Conservation (phyloP, 1,140 invertebrate genomes). For the Elymnias hypermnestra region DNA sequence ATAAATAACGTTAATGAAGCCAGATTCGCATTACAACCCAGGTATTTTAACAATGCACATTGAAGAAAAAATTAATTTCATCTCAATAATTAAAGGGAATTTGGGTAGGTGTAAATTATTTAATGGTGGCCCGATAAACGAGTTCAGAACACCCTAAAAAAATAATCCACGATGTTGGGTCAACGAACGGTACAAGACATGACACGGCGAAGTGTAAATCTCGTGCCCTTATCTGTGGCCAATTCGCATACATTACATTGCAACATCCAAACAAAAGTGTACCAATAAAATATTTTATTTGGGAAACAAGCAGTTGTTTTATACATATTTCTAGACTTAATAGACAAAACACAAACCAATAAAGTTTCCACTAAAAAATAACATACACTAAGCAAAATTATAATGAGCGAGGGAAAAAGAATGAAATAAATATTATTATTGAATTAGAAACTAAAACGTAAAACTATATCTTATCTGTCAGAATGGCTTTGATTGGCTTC, state of each 20-base stretch:
- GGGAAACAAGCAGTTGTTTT: neutral
- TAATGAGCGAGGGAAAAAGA: no score
- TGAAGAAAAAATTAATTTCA: constrained; percentile 11
- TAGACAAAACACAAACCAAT: no score
- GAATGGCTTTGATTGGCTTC: no score
- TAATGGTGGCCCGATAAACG: constrained; percentile 14
- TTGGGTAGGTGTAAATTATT: constrained; percentile 15
- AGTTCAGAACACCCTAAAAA: constrained; percentile 19
- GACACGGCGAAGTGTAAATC: constrained; percentile 63
- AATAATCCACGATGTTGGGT: constrained; percentile 31
- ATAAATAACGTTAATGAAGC: no score
- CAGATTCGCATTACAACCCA: neutral
- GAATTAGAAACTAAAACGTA: no score
- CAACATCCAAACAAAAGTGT: neutral
- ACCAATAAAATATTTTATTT: neutral
- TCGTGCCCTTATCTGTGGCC: constrained; percentile 58
- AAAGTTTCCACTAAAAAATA: no score
- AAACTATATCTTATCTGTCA: no score
- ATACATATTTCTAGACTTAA: no score
- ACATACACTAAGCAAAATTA: no score
- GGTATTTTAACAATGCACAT: neutral
- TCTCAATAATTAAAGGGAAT: constrained; percentile 11
- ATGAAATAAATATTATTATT: no score
- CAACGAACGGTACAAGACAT: constrained; percentile 56
- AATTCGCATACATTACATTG: constrained; percentile 51